These are phyloP conservation scores for Heliconius aoede DNA, from an alignment of 2,888 invertebrate genomes.

Conservation along the genomic window DNA sequence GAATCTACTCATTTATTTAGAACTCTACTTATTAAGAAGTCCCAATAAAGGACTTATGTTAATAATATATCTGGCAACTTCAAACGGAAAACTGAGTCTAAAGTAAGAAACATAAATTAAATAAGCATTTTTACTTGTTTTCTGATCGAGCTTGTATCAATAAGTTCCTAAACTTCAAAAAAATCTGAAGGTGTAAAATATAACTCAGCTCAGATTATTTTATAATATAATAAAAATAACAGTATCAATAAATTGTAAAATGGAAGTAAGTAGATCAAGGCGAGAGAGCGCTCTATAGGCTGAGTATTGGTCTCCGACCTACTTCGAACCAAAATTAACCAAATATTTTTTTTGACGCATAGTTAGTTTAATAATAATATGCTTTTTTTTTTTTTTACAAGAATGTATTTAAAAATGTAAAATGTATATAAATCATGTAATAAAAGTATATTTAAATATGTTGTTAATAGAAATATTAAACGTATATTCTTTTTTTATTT, in stretches of 20 bases:
- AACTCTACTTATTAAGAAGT: no score
- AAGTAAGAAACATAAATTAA: not conserved
- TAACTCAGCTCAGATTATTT: not conserved
- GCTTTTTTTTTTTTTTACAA: no score
- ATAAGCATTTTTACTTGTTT: not conserved
- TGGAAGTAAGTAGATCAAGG: constrained; percentile 40
- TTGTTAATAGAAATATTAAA: no score
- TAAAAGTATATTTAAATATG: no score
- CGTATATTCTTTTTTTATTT: no score
- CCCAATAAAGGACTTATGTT: no score
- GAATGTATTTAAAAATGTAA: no score
- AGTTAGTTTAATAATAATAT: not conserved
- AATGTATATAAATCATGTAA: no score
- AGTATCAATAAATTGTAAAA: constrained; percentile 13
- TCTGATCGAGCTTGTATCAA: no score
- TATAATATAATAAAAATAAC: constrained; percentile 14
- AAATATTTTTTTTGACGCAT: not conserved
- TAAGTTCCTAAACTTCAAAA: not conserved
- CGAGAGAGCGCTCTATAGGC: constrained; percentile 30
- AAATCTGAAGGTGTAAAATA: not conserved
- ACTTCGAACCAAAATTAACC: constrained; percentile 14
- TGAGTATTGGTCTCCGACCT: constrained; percentile 9
- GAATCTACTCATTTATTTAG: no score
- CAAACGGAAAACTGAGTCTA: no score
- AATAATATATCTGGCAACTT: no score